Evolutionary conservation across 2,888 invertebrate species (phyloP), one percentile per base, ranked within the genome.

Genomic region (Drosophila kuntzei): DNA sequence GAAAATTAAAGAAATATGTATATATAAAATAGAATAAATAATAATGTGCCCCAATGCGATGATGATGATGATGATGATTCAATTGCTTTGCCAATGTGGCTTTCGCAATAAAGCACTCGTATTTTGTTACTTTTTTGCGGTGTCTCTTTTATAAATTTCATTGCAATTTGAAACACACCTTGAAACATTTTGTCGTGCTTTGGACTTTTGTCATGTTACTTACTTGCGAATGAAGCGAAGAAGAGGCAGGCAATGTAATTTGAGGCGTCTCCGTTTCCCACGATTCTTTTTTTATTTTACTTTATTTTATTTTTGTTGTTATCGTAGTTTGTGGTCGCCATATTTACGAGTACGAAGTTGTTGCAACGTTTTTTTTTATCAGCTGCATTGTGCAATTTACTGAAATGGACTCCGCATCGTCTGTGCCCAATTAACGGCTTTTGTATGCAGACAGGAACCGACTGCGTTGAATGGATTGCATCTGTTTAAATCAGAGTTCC

Each of bases 191-290:
- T 79, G 85, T 65, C 68, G 71, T 65, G 70, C 46, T 58, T 73
- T 59, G 60, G 39, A 44, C 67, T 82, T 64, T 76, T 64, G 66
- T 75, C 67, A 78, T 85, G 71, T 76, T 64, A 59, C 32, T 47
- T 47, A 46, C 50, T 51, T 55, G 39, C 44, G 25, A 39, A 54
- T 32, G 32, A 55, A 55, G 55, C 43, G 51, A 25, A 34, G n/a
- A 22, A 20, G 46, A 46, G 22, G 20, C 20, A 47, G 29, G 37
- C 37, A 34, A n/a, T 71, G 83, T 79, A 82, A 83, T 78, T 64
- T 46, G 89, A 84, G 65, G 87, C 87, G 83, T 88, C 87, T 88
- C 70, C 87, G 78, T 83, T 83, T 86, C 89, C 78, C 83, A 86
- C 88, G 77, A 71, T 71, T 47, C 22, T 9, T 32, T 12, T 34